These are phyloP conservation scores for Atta colombica DNA, from an alignment of 1,140 invertebrate genomes.

Conservation along the genomic window DNA sequence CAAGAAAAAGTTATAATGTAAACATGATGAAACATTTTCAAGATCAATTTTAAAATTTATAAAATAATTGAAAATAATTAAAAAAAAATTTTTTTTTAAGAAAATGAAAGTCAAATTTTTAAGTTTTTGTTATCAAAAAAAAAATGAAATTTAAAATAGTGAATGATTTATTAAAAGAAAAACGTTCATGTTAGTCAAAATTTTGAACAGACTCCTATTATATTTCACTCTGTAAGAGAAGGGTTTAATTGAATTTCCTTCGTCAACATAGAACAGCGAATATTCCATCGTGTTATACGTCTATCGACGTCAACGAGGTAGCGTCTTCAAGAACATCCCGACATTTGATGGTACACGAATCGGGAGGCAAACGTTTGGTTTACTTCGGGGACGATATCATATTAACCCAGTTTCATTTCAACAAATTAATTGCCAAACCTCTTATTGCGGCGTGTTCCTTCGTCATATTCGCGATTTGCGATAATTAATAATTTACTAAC, in stretches of 20 bases:
- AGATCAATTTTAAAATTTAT: conserved; percentile 3
- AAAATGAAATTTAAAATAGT: conserved; percentile 12
- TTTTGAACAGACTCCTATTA: conserved; percentile 1
- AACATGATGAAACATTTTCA: not conserved
- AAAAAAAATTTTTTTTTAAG: not conserved
- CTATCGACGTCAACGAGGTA: conserved; percentile 40
- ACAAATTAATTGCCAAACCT: conserved; percentile 42
- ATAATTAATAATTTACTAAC: conserved; percentile 7
- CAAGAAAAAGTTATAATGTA: not conserved
- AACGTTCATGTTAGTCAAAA: not conserved
- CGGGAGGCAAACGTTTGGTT: conserved; percentile 34
- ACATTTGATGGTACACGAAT: conserved; percentile 50
- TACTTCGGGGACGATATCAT: conserved; percentile 20
- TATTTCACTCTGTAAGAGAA: not conserved
- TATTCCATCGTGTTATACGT: conserved; percentile 47
- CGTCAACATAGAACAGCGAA: conserved; percentile 25
- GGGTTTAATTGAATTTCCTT: conserved; percentile 38
- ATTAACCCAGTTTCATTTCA: conserved; percentile 56
- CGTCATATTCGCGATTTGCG: conserved; percentile 6
- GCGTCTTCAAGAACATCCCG: conserved; percentile 42
- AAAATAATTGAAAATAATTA: not conserved
- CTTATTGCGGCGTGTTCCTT: not conserved
- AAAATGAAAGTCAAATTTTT: not conserved
- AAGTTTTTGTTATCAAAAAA: not conserved
- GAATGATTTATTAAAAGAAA: not conserved